Evolutionary conservation across 2,113 vertebrate genomes (phyloP).

Genomic region (Neogobius melanostomus): DNA sequence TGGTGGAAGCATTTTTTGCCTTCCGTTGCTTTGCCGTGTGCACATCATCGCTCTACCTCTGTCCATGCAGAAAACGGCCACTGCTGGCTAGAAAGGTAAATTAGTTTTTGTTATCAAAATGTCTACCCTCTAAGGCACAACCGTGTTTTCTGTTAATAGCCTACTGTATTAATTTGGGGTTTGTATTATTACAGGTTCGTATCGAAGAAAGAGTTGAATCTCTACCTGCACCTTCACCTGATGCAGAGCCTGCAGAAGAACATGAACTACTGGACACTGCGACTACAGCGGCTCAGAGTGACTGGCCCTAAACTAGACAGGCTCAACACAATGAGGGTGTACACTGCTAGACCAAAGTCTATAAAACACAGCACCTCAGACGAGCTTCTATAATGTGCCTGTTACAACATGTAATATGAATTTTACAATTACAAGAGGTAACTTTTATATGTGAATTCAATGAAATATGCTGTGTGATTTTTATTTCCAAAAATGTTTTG

Average conservation of each 20-base stretch:
- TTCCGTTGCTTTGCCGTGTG: constrained; percentile 77
- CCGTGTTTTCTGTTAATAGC: too few relatives aligned
- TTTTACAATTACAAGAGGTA: neutral
- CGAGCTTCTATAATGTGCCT: neutral
- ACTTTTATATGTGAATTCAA: neutral
- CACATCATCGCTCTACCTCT: constrained; percentile 72
- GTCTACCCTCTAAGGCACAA: too few relatives aligned
- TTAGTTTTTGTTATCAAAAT: neutral
- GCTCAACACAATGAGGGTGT: constrained; percentile 2
- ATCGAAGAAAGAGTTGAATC: constrained; percentile 24
- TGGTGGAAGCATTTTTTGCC: constrained; percentile 77
- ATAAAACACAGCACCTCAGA: neutral
- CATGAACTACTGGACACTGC: constrained; percentile 58
- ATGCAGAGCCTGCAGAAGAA: constrained; percentile 51
- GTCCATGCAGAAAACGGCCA: constrained; percentile 70
- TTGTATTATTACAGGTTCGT: constrained; percentile 48
- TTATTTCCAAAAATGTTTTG: neutral
- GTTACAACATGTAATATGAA: neutral
- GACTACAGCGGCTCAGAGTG: constrained; percentile 29
- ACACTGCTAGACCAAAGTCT: neutral
- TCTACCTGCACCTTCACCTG: neutral
- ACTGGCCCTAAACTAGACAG: constrained; percentile 54
- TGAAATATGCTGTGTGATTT: neutral
- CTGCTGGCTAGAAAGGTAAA: constrained; percentile 49
- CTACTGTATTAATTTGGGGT: neutral